phyloP scores from a whole-genome alignment of 92 coral and sea anemone genomes.

The Bergia sp. region DNA sequence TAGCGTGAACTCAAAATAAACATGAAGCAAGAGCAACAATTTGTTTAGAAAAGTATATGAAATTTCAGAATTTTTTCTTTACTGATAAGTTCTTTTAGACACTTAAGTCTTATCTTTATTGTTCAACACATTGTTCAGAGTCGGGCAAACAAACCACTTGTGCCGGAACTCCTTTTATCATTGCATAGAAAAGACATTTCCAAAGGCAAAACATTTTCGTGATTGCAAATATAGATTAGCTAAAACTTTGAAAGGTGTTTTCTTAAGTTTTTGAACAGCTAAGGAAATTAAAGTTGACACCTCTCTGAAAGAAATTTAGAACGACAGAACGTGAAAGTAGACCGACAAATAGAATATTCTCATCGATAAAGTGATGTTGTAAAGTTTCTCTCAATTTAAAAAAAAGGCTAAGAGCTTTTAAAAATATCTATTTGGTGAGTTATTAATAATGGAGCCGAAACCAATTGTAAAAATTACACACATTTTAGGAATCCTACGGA shows the following conservation, averaged over 20 bases:
- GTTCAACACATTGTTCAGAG: not conserved
- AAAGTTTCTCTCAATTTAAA: too few relatives aligned
- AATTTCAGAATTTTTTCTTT: too few relatives aligned
- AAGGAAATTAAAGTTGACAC: not conserved
- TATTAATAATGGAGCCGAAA: too few relatives aligned
- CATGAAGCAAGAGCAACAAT: too few relatives aligned
- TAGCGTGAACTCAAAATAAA: not conserved
- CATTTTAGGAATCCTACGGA: too few relatives aligned
- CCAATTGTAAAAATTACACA: too few relatives aligned
- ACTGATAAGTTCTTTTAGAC: not conserved
- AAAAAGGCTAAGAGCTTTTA: too few relatives aligned
- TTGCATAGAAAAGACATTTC: not conserved
- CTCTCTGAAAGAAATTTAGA: not conserved
- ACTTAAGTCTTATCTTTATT: too few relatives aligned
- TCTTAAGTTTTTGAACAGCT: not conserved
- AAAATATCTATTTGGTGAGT: too few relatives aligned
- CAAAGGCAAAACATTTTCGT: too few relatives aligned
- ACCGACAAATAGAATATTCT: not conserved
- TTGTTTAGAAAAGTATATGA: not conserved
- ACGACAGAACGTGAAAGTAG: not conserved
- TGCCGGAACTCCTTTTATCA: not conserved
- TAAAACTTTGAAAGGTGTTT: not conserved
- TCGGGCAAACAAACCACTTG: not conserved
- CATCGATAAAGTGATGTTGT: not conserved
- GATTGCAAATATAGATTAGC: not conserved